A percentile compares a stretch with the other conserved stretches of the same genome.
Conservation (phyloP, 2,888 invertebrate genomes). For the Notodonta dromedarius region DNA sequence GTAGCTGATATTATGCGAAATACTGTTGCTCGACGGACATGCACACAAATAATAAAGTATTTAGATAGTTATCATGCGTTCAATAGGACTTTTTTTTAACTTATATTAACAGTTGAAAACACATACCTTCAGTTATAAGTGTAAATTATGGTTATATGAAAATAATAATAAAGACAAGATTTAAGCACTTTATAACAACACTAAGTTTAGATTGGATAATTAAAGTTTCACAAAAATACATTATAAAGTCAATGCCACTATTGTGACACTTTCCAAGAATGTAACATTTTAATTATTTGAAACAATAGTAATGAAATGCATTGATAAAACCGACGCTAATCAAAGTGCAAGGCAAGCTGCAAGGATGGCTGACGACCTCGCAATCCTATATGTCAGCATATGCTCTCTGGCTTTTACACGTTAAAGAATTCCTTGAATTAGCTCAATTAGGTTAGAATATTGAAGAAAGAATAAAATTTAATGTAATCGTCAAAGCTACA, state of each 20-base stretch:
- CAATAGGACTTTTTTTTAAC: background rate
- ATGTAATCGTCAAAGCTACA: no score
- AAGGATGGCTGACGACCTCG: slow-evolving; percentile 43
- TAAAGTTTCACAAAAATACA: no score
- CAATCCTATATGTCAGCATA: slow-evolving; percentile 18
- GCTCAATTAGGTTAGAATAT: no score
- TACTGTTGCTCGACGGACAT: slow-evolving; percentile 24
- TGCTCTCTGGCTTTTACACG: slow-evolving; percentile 21
- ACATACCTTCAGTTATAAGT: no score
- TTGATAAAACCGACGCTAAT: slow-evolving; percentile 42
- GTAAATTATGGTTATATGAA: no score
- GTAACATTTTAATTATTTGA: background rate
- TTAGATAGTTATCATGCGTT: background rate
- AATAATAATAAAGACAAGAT: no score
- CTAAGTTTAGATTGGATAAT: no score
- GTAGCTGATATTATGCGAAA: slow-evolving; percentile 30
- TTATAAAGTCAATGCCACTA: background rate
- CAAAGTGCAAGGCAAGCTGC: slow-evolving; percentile 31
- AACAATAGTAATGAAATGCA: slow-evolving; percentile 31
- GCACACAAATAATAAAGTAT: slow-evolving; percentile 15
- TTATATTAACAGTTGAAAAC: background rate
- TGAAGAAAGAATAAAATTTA: no score
- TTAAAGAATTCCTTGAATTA: slow-evolving; percentile 12
- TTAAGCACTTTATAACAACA: no score
- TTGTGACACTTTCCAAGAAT: background rate